Evolutionary conservation across 2,888 invertebrate species (phyloP).

Genomic region (Orthosia cruda): DNA sequence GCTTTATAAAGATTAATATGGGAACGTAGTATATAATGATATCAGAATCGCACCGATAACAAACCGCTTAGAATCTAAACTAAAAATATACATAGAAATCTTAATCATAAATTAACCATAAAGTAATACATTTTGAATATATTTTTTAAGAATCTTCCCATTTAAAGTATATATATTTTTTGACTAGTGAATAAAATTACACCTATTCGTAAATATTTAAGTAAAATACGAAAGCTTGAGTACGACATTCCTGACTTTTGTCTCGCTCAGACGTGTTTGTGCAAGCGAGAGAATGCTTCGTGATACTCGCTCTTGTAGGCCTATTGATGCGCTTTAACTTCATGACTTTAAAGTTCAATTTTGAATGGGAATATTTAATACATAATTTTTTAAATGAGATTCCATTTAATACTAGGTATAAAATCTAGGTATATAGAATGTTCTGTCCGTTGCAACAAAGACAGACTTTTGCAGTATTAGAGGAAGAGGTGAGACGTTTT

Average conservation of each 20-base stretch:
- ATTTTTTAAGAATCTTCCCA: slow-evolving; percentile 79
- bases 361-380: slow-evolving; percentile 63
- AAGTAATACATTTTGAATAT: slow-evolving; percentile 78
- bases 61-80: slow-evolving; percentile 63
- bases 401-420: slow-evolving; percentile 70
- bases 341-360: slow-evolving; percentile 57
- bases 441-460: slow-evolving; percentile 42
- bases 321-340: slow-evolving; percentile 59
- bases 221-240: slow-evolving; percentile 83
- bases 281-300: slow-evolving; percentile 63
- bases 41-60: slow-evolving; percentile 56
- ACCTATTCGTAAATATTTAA: slow-evolving; percentile 83
- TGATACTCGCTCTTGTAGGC: slow-evolving; percentile 60
- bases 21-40: not conserved
- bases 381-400: slow-evolving; percentile 67
- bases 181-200: slow-evolving; percentile 90
- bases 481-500: slow-evolving; percentile 39
- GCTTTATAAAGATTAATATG: not conserved
- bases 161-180: slow-evolving; percentile 82
- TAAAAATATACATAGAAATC: slow-evolving; percentile 72
- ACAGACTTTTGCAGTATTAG: slow-evolving; percentile 45
- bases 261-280: slow-evolving; percentile 66
- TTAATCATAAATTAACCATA: slow-evolving; percentile 73
- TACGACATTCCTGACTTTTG: slow-evolving; percentile 66
- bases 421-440: slow-evolving; percentile 65